Conservation (phyloP, 2,113 vertebrate genomes). For the Fulmarus glacialis region DNA sequence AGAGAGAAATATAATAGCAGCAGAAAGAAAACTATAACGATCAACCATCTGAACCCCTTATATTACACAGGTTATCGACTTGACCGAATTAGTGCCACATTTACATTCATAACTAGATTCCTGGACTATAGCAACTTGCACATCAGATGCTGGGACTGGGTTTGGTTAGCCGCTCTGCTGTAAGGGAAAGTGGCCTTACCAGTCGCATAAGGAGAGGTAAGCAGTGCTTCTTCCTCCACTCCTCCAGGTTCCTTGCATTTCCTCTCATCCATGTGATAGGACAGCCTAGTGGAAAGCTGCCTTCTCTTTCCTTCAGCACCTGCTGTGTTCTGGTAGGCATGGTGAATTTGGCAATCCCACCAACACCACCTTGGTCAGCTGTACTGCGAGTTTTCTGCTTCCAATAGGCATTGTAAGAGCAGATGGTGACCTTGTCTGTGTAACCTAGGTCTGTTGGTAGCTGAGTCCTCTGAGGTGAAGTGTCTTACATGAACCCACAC, state of each 20-base stretch:
- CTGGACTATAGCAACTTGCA: neutral
- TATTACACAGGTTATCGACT: neutral
- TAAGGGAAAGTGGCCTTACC: neutral
- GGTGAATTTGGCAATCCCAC: neutral
- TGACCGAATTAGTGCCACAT: neutral
- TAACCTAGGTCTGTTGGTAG: neutral
- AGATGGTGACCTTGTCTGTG: neutral
- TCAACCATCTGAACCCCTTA: neutral
- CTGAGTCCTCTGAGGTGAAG: neutral
- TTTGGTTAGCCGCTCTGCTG: neutral
- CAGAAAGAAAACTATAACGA: neutral
- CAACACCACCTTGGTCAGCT: neutral
- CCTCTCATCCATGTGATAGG: neutral
- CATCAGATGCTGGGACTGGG: neutral
- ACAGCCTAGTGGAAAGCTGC: neutral
- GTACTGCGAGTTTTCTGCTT: neutral
- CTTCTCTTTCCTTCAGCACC: neutral
- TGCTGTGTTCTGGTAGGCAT: neutral
- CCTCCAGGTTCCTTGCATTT: neutral
- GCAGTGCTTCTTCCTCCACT: neutral
- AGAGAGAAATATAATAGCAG: neutral
- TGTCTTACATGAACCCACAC: neutral
- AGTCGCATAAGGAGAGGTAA: neutral
- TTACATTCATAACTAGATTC: neutral
- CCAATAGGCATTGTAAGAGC: neutral